Evolutionary conservation across 2,113 vertebrate species (phyloP).

Genomic region (Elanoides forficatus): DNA sequence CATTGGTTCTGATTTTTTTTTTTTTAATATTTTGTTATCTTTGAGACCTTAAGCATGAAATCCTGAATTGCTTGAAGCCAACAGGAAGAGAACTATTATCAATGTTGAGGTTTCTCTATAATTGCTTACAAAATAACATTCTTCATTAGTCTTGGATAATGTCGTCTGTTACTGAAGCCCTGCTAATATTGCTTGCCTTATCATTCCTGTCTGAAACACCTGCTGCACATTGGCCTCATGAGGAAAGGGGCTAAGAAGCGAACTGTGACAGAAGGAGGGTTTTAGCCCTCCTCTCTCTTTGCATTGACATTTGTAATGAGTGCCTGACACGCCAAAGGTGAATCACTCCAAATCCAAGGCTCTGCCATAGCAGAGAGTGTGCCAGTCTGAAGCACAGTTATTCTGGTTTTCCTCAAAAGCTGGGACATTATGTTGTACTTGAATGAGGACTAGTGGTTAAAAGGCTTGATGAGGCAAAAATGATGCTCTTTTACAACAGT

Average conservation of each 20-base stretch:
- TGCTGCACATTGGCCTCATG: neutral
- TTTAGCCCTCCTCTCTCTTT: neutral
- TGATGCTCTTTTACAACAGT: neutral
- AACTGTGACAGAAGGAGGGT: neutral
- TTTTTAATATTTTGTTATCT: neutral
- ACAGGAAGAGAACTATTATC: neutral
- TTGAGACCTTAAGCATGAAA: neutral
- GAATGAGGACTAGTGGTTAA: neutral
- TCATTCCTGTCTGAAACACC: neutral
- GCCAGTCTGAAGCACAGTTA: neutral
- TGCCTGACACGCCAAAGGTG: neutral
- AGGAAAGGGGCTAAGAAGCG: neutral
- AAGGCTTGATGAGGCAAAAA: neutral
- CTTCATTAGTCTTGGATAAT: neutral
- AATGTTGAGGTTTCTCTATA: neutral
- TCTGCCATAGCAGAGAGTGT: too few species aligned
- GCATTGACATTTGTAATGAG: neutral
- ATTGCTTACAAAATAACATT: neutral
- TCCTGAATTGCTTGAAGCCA: neutral
- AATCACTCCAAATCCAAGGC: neutral
- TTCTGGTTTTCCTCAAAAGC: neutral
- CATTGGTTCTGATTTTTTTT: neutral
- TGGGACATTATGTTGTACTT: fast-evolving
- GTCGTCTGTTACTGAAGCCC: neutral
- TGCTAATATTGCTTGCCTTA: neutral